Percentiles rank a stretch among this genome's conserved stretches.
These are phyloP conservation scores for Corella eumyota DNA, from an alignment of 23 tunicate species.

Conservation along the genomic window DNA sequence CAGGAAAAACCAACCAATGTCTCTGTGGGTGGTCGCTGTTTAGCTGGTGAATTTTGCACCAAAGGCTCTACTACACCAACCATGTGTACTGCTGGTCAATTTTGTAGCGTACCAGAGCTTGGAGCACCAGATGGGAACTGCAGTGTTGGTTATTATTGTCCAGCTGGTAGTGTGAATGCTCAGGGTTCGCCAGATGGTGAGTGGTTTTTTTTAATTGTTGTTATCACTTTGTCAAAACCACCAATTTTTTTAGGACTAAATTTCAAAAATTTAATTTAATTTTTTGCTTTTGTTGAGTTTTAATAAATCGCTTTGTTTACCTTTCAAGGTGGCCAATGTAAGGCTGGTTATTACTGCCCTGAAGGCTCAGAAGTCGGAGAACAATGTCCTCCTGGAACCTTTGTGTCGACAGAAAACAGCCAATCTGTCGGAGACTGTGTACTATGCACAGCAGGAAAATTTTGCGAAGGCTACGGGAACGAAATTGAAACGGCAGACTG, in stretches of 20 bases:
- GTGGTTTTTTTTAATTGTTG: no score
- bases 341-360: slow-evolving; percentile 65
- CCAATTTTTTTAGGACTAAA: no score
- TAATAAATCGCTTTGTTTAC: no score
- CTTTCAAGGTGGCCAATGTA: slow-evolving; percentile 68
- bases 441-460: slow-evolving; percentile 54
- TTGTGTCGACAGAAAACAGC: slow-evolving; percentile 8
- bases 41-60: slow-evolving; percentile 72
- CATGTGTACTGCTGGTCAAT: slow-evolving; percentile 59
- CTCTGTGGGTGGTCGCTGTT: slow-evolving; percentile 49
- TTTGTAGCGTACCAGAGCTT: slow-evolving; percentile 20
- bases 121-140: slow-evolving; percentile 39
- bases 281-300: no score
- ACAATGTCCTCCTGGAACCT: slow-evolving; percentile 66
- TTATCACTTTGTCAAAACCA: no score
- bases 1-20: slow-evolving; percentile 26
- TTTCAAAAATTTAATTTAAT: no score
- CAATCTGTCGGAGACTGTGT: slow-evolving; percentile 32
- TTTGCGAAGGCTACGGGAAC: slow-evolving; percentile 50
- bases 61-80: slow-evolving; percentile 40
- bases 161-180: slow-evolving; percentile 20
- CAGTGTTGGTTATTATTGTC: slow-evolving; percentile 64
- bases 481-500: slow-evolving; percentile 39
- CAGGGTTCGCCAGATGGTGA: no score
- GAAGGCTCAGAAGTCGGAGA: slow-evolving; percentile 37